Evolutionary conservation across 1,140 invertebrate species (phyloP).

Genomic region (Zaprionus davidi): DNA sequence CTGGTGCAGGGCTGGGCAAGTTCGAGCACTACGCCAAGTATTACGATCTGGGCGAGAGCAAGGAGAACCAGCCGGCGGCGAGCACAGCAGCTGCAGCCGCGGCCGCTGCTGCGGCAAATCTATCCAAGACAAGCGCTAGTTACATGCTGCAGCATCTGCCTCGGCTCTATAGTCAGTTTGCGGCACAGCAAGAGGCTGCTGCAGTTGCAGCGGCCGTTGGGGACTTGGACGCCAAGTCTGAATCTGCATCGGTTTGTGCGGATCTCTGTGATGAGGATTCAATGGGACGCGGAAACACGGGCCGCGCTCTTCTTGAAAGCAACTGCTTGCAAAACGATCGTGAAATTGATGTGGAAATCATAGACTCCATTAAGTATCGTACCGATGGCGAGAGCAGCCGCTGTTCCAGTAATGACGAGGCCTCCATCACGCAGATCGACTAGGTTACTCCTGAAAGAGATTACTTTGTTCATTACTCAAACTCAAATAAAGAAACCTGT

Average conservation of each 20-base stretch:
- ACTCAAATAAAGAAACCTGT: neutral
- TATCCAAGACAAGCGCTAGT: slow-evolving; percentile 84
- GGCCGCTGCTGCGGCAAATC: slow-evolving; percentile 60
- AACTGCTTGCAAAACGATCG: slow-evolving; percentile 63
- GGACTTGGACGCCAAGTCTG: slow-evolving; percentile 75
- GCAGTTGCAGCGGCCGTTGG: slow-evolving; percentile 37
- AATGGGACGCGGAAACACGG: slow-evolving; percentile 57
- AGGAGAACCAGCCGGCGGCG: slow-evolving; percentile 74
- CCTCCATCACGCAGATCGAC: slow-evolving; percentile 79
- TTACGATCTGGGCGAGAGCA: slow-evolving; percentile 78
- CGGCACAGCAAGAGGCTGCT: slow-evolving; percentile 60
- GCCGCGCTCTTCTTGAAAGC: slow-evolving; percentile 17
- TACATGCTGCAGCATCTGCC: slow-evolving; percentile 86
- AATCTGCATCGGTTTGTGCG: slow-evolving; percentile 62
- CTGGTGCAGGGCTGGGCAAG: slow-evolving; percentile 51
- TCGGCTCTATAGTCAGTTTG: slow-evolving; percentile 85
- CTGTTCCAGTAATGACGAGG: slow-evolving; percentile 80
- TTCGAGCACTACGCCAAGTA: slow-evolving; percentile 83
- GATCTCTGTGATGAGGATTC: slow-evolving; percentile 77
- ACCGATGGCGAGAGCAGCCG: slow-evolving; percentile 78
- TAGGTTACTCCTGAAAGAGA: slow-evolving; percentile 21
- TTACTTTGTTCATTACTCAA: neutral
- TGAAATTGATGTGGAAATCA: slow-evolving; percentile 82
- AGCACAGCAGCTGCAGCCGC: slow-evolving; percentile 64
- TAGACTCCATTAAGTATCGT: slow-evolving; percentile 81